phyloP scores from a whole-genome alignment of 2,888 invertebrate genomes.

The Eulithis prunata region DNA sequence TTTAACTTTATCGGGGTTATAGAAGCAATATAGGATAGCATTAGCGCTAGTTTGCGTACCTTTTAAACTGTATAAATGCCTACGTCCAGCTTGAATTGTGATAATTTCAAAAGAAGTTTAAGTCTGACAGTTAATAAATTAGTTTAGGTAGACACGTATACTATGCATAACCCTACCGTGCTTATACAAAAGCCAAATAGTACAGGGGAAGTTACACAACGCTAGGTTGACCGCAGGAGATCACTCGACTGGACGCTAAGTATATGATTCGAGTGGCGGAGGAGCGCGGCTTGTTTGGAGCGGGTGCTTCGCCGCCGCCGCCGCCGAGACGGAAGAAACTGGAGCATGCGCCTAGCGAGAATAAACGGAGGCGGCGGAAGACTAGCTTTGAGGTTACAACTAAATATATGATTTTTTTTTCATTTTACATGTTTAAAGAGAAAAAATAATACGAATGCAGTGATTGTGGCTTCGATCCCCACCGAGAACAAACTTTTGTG shows the following conservation, averaged over 20 bases:
- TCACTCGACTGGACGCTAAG: conserved; percentile 91
- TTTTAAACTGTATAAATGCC: no score
- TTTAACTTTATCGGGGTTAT: conserved; percentile 1
- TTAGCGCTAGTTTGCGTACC: no score
- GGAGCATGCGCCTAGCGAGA: conserved; percentile 54
- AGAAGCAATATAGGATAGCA: not conserved
- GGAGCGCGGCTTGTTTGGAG: conserved; percentile 90
- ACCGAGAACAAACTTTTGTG: no score
- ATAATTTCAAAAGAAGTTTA: no score
- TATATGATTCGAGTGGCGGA: conserved; percentile 94
- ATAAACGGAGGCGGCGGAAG: conserved; percentile 61
- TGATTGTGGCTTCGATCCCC: no score
- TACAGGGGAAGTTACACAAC: conserved; percentile 45
- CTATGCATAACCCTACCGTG: not conserved
- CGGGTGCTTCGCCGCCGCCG: conserved; percentile 62
- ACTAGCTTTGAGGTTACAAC: conserved; percentile 64
- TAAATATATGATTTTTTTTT: not conserved
- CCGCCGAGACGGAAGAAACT: conserved; percentile 59
- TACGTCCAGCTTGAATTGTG: no score
- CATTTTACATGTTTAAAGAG: no score
- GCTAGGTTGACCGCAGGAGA: conserved; percentile 80
- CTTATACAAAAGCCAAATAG: conserved; percentile 10
- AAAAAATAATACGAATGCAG: no score
- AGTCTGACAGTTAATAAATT: no score
- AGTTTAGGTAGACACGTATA: no score